These are phyloP conservation scores for Megaceryle alcyon DNA, from an alignment of 2,797 vertebrate species.

Conservation along the genomic window DNA sequence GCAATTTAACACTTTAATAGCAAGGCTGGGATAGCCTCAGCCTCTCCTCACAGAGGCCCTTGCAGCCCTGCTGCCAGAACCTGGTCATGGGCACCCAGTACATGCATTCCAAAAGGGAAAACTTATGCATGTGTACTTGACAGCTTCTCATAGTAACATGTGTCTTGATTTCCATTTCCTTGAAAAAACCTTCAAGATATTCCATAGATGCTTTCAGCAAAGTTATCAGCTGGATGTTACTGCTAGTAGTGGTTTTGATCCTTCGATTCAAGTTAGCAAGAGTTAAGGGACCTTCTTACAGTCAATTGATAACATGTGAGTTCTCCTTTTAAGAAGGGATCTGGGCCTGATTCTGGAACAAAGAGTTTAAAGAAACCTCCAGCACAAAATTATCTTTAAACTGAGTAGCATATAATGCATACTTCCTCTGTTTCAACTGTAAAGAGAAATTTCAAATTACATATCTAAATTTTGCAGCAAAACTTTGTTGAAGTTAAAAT, in stretches of 20 bases:
- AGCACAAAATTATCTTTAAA: background rate
- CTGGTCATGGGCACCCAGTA: background rate
- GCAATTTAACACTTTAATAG: background rate
- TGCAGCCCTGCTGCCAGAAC: background rate
- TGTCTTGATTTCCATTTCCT: background rate
- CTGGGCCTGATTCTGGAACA: background rate
- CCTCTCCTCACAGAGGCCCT: background rate
- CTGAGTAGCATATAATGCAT: background rate
- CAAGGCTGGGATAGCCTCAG: background rate
- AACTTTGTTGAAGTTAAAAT: background rate
- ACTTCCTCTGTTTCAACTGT: background rate
- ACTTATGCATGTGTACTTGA: accelerated
- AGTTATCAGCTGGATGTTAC: background rate
- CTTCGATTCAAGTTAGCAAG: background rate
- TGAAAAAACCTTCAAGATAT: background rate
- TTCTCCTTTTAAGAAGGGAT: background rate
- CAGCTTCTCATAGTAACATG: background rate
- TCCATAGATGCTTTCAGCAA: background rate
- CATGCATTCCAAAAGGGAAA: background rate
- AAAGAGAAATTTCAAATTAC: background rate
- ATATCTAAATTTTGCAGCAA: background rate
- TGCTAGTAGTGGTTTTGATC: background rate
- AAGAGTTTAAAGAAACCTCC: background rate
- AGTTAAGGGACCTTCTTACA: background rate
- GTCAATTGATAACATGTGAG: background rate